phyloP scores from a whole-genome alignment of 2,888 invertebrate genomes.

The Pachycephus smyrnensis region DNA sequence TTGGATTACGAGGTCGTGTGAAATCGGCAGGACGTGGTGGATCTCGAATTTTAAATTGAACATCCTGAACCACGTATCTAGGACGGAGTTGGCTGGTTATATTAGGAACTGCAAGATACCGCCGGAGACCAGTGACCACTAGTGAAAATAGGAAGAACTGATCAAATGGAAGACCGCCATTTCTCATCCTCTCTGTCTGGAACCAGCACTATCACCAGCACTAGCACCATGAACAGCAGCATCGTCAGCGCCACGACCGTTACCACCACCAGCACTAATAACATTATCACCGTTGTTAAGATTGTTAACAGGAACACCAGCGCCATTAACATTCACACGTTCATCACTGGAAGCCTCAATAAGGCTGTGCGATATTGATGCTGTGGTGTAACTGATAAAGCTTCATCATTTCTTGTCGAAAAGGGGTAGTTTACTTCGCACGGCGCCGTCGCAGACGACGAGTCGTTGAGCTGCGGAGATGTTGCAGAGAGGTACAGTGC shows the following conservation, averaged over 20 bases:
- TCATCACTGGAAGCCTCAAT: not conserved
- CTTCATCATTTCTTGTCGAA: constrained; percentile 78
- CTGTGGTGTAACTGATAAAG: not conserved
- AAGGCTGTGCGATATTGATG: not conserved
- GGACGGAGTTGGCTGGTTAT: constrained; percentile 56
- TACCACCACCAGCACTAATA: not conserved
- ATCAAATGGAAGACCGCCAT: not conserved
- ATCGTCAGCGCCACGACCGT: not conserved
- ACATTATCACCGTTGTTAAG: not conserved
- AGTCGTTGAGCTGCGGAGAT: constrained; percentile 74
- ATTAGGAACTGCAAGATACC: constrained; percentile 56
- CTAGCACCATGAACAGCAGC: not conserved
- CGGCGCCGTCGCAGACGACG: constrained; percentile 88
- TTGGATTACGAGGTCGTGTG: not conserved
- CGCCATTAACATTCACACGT: not conserved
- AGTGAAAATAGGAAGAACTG: not conserved
- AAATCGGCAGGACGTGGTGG: not conserved
- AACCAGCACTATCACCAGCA: not conserved
- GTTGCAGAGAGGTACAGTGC: constrained; percentile 67
- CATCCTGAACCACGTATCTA: constrained; percentile 14
- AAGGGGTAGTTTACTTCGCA: constrained; percentile 85
- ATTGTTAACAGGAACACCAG: not conserved
- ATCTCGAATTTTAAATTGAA: not conserved
- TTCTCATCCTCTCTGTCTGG: not conserved
- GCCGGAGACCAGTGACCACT: constrained; percentile 1